Evolutionary conservation across 2,113 vertebrate species (phyloP).

Genomic region (Chaetodon auriga): DNA sequence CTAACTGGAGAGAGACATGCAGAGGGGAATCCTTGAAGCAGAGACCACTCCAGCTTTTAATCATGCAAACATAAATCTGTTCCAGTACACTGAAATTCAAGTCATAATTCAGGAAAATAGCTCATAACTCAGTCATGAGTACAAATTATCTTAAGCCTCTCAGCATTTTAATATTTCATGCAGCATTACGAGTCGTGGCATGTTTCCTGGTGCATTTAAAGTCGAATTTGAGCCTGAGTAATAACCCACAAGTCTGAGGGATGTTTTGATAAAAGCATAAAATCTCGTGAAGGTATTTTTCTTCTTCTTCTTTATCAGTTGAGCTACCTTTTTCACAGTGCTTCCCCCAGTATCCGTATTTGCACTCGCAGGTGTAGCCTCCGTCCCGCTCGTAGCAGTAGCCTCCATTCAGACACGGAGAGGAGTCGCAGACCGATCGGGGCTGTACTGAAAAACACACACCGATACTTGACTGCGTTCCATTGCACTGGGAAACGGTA

Average conservation of each 20-base stretch:
- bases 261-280: slow-evolving; percentile 12
- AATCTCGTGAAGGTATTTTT: background rate
- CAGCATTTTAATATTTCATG: slow-evolving; percentile 63
- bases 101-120: slow-evolving; percentile 58
- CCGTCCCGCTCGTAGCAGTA: slow-evolving; percentile 91
- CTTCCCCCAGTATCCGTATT: slow-evolving; percentile 90
- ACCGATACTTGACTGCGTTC: slow-evolving; percentile 80
- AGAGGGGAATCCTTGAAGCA: slow-evolving; percentile 66
- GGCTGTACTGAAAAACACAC: slow-evolving; percentile 90
- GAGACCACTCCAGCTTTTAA: slow-evolving; percentile 32
- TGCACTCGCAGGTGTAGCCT: slow-evolving; percentile 92
- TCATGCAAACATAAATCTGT: slow-evolving; percentile 58
- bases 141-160: slow-evolving; percentile 66
- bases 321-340: slow-evolving; percentile 94
- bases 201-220: slow-evolving; percentile 58
- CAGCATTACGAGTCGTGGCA: slow-evolving; percentile 57
- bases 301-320: background rate
- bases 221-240: slow-evolving; percentile 34
- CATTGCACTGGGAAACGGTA: slow-evolving; percentile 45
- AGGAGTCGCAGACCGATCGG: slow-evolving; percentile 93
- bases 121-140: slow-evolving; percentile 50
- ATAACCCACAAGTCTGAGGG: slow-evolving; percentile 20
- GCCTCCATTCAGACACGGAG: slow-evolving; percentile 95
- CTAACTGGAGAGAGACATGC: slow-evolving; percentile 86
- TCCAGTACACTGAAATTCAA: slow-evolving; percentile 43